These are phyloP conservation scores for Chydorus sphaericus DNA, from an alignment of 2,888 invertebrate genomes.

Conservation along the genomic window DNA sequence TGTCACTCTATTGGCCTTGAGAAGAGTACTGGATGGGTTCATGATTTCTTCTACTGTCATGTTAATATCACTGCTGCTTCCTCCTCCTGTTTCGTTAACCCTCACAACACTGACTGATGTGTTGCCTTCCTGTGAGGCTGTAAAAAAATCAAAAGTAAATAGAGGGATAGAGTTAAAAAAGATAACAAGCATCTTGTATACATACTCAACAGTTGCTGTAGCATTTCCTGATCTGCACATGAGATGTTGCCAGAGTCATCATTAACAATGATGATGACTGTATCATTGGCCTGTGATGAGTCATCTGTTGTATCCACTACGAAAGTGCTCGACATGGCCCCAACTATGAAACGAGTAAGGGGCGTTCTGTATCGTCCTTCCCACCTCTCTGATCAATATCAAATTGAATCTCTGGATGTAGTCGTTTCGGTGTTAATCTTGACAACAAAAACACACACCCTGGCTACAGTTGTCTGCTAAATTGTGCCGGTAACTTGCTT, in stretches of 20 bases:
- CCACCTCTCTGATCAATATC: no score
- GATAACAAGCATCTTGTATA: conserved; percentile 7
- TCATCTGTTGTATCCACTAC: conserved; percentile 21
- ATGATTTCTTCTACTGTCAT: conserved; percentile 6
- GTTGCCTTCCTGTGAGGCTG: conserved; percentile 3
- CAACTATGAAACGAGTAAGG: no score
- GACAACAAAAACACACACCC: no score
- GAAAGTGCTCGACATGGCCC: conserved; percentile 23
- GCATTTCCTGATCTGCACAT: conserved; percentile 61
- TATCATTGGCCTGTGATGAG: conserved; percentile 34
- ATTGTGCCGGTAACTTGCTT: no score
- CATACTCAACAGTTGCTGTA: conserved; percentile 42
- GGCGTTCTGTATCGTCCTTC: no score
- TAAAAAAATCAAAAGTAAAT: background rate
- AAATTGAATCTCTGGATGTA: no score
- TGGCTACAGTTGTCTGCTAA: no score
- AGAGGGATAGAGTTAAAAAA: background rate
- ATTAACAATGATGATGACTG: conserved; percentile 59
- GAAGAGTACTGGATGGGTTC: background rate
- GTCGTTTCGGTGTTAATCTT: no score
- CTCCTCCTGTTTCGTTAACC: background rate
- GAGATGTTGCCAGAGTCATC: conserved; percentile 72
- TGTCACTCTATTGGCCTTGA: background rate
- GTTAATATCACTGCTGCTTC: background rate
- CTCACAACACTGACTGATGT: conserved; percentile 4